A percentile compares a stretch with the other conserved stretches of the same genome.
These are phyloP conservation scores for Augiades crinisus DNA, from an alignment of 2,888 invertebrate genomes.

Conservation along the genomic window DNA sequence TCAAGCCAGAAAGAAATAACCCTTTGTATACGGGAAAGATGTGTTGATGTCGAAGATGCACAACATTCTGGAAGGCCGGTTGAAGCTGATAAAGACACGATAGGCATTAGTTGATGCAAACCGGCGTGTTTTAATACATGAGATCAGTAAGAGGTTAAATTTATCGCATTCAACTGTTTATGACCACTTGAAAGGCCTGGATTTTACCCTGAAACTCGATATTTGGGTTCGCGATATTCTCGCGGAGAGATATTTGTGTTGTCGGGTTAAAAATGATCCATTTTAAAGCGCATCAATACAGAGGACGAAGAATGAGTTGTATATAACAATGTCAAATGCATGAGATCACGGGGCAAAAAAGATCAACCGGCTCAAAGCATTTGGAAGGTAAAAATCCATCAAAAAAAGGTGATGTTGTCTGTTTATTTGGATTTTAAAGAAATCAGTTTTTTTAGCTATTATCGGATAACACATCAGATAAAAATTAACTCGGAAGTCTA, in stretches of 20 bases:
- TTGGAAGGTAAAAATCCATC: conserved; percentile 21
- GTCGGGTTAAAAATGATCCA: neutral
- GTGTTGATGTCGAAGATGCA: conserved; percentile 5
- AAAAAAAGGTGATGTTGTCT: conserved; percentile 15
- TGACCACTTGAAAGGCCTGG: conserved; percentile 33
- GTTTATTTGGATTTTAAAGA: too few relatives aligned
- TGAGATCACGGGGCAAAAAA: conserved; percentile 34
- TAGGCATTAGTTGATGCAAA: too few relatives aligned
- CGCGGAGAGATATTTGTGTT: neutral
- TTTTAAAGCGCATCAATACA: neutral
- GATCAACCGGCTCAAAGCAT: conserved; percentile 35
- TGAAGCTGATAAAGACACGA: too few relatives aligned
- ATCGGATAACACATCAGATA: too few relatives aligned
- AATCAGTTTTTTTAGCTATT: too few relatives aligned
- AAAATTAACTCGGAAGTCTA: too few relatives aligned
- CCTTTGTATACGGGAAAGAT: conserved; percentile 33
- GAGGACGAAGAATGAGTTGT: neutral
- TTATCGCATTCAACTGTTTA: conserved; percentile 6
- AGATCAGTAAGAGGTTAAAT: too few relatives aligned
- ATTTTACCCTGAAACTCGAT: conserved; percentile 30
- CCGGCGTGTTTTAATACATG: too few relatives aligned
- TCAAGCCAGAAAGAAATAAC: conserved; percentile 31
- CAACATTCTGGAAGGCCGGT: too few relatives aligned
- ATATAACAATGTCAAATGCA: conserved; percentile 32
- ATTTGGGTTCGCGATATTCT: conserved; percentile 17